Base-by-base conservation (phyloP, 2,113 vertebrate species). In the Solenodon paradoxus region DNA sequence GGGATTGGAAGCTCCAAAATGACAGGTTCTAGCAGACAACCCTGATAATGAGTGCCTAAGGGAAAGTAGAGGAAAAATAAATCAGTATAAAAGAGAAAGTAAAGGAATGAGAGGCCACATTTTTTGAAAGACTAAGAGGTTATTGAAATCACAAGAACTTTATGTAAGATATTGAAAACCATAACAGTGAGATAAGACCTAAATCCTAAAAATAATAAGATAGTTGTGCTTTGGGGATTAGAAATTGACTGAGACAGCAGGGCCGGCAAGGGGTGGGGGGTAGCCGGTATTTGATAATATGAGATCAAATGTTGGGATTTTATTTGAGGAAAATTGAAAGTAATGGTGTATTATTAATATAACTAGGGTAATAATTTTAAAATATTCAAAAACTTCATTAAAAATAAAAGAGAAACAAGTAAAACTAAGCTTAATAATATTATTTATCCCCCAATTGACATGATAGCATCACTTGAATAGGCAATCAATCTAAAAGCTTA, bases 211-310 rank as follows among this genome's bases (percentile, higher is more conserved):
- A 68, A 42, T 26, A 38, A 7, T 7, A 30, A 3, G 1, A 9
- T 9, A 4, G 24, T 0, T 57, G 26, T n/a, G 16, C 3, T 55
- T 88, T 38, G 5, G 4, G 12, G 38, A 69, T 88, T 55, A 77
- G 4, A 91, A 88, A 22, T 45, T 91, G 51, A 32, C 40, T 57
- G n/a, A 55, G 10, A 63, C 17, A 20, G 2, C 28, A 2, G 30
- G 15, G 3, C 19, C 15, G 16, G 5, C n/a, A 66, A 30, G 2
- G 22, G 11, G 3, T 13, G 4, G 3, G 20, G 6, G 5, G 9
- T 2, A 42, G 28, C 35, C 72, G 47, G 24, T 55, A 6, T 63
- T 51, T 45, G 3, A 59, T 59, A 17, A 55, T 42, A 78, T 53
- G 28, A 71, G 57, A 80, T 64, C 30, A 72, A 93, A 63, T 45